Conservation (phyloP, 2,797 vertebrate species). For the Platalea minor region DNA sequence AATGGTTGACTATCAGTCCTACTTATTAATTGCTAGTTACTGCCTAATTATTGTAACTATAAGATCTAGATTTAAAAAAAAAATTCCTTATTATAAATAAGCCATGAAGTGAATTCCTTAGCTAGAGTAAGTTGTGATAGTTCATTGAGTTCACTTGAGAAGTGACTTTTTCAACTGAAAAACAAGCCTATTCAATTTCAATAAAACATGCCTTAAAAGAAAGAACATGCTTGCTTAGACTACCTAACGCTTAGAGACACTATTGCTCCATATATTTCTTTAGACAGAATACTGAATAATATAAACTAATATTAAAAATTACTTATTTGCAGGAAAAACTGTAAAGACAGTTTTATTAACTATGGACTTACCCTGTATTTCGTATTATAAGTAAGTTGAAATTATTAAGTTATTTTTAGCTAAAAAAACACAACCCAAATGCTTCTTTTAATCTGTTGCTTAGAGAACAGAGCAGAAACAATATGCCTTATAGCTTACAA, state of each 20-base stretch:
- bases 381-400: not conserved
- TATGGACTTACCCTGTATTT: not conserved
- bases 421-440: not conserved
- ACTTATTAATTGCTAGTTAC: not conserved
- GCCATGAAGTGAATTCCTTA: not conserved
- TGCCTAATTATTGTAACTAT: not conserved
- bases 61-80: not conserved
- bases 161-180: not conserved
- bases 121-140: not conserved
- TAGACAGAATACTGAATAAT: not conserved
- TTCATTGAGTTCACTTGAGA: not conserved
- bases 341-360: not conserved
- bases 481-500: not conserved
- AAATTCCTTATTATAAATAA: not conserved
- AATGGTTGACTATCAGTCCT: not conserved
- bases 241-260: not conserved
- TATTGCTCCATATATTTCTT: not conserved
- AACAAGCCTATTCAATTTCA: not conserved
- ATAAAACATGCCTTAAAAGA: not conserved
- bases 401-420: not conserved
- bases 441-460: not conserved
- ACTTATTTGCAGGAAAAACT: not conserved
- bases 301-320: not conserved
- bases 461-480: not conserved
- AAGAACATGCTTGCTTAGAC: not conserved